Evolutionary conservation across 1,140 invertebrate genomes (phyloP).

Genomic region (Goniozus legneri): DNA sequence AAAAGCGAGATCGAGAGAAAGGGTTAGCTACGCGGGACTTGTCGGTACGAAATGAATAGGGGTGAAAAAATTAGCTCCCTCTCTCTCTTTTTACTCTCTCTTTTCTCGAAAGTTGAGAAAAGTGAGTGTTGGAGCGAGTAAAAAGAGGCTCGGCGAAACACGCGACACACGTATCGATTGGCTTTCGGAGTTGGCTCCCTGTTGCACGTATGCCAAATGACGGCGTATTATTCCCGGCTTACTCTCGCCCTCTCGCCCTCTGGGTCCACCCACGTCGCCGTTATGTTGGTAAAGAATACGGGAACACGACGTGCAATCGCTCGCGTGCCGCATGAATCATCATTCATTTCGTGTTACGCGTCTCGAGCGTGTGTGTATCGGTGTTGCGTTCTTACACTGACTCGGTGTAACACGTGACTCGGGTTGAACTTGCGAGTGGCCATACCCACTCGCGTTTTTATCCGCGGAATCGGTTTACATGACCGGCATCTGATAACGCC

Average conservation of each 20-base stretch:
- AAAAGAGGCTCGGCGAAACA: conserved; percentile 1
- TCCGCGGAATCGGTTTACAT: conserved; percentile 39
- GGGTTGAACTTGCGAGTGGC: conserved; percentile 1
- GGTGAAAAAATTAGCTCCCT: no score
- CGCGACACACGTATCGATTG: conserved; percentile 38
- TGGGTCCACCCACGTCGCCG: no score
- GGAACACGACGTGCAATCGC: conserved; percentile 34
- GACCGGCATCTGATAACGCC: conserved; percentile 37
- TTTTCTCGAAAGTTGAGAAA: no score
- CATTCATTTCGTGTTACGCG: conserved; percentile 44
- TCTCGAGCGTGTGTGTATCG: conserved; percentile 20
- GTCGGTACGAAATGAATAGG: no score
- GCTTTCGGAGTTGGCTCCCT: conserved; percentile 25
- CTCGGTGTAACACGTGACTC: conserved; percentile 2
- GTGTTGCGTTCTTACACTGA: conserved; percentile 23
- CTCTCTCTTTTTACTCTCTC: no score
- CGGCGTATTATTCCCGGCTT: conserved; percentile 42
- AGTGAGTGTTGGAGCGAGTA: background rate
- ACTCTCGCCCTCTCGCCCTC: no score
- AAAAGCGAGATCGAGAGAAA: no score
- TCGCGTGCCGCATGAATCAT: conserved; percentile 48
- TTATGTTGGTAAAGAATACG: conserved; percentile 31
- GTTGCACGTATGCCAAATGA: conserved; percentile 41
- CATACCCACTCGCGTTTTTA: no score
- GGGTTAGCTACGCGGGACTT: no score